Conservation (phyloP, 2,113 vertebrate species). For the Coturnix japonica region DNA sequence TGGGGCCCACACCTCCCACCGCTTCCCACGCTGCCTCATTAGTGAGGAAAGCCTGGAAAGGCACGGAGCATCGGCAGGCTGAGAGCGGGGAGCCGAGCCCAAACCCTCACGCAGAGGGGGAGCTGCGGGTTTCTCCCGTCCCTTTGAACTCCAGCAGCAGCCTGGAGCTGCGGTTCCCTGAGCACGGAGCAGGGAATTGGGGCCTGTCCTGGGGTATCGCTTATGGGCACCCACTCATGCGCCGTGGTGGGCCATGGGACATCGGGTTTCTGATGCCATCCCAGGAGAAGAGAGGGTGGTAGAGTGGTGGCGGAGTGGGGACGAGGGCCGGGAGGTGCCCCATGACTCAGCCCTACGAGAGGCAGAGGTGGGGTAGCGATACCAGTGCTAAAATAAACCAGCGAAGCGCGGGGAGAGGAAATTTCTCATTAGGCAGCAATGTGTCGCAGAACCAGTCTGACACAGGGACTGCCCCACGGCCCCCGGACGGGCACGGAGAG, state of each 20-base stretch:
- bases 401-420: slow-evolving; percentile 17
- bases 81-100: neutral
- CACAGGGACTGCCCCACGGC: slow-evolving; percentile 9
- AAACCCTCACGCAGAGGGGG: neutral
- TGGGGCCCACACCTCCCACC: neutral
- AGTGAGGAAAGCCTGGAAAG: neutral
- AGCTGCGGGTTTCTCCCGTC: neutral
- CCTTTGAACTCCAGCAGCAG: neutral
- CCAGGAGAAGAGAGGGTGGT: neutral
- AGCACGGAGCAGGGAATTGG: neutral
- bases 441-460: slow-evolving; percentile 66
- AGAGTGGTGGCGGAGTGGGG: neutral
- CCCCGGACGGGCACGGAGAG: neutral
- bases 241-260: neutral
- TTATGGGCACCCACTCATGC: neutral
- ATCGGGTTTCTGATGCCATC: neutral
- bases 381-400: slow-evolving; percentile 47
- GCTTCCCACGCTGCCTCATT: slow-evolving; percentile 25
- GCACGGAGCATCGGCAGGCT: neutral
- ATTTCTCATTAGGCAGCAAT: slow-evolving; percentile 72
- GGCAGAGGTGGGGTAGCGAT: slow-evolving; percentile 66
- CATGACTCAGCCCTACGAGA: slow-evolving; percentile 41
- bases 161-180: neutral
- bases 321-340: slow-evolving; percentile 13
- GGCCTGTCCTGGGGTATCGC: neutral